These are phyloP conservation scores for Morpho helenor DNA, from an alignment of 2,888 invertebrate genomes.

Conservation along the genomic window DNA sequence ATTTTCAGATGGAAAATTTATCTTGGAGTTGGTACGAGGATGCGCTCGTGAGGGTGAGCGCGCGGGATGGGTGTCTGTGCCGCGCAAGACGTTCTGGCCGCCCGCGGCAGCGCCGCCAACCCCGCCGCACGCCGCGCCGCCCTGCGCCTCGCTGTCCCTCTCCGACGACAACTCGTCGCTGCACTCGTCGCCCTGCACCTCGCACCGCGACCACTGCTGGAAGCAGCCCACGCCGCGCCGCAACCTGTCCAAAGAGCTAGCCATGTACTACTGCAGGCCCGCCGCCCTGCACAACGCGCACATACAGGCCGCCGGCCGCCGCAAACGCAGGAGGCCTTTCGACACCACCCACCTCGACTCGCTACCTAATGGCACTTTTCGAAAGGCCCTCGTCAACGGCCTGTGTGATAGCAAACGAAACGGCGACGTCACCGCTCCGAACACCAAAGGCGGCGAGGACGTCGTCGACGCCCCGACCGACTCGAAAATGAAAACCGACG, in stretches of 20 bases:
- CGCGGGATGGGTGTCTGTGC: conserved; percentile 93
- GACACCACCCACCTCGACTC: conserved; percentile 56
- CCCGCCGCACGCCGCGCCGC: conserved; percentile 68
- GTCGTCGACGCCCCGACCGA: conserved; percentile 45
- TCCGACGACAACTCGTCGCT: conserved; percentile 95
- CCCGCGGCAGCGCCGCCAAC: conserved; percentile 85
- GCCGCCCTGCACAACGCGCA: conserved; percentile 65
- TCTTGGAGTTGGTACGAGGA: conserved; percentile 86
- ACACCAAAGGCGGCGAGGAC: conserved; percentile 39
- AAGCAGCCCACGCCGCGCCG: conserved; percentile 89
- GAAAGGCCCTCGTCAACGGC: conserved; percentile 45
- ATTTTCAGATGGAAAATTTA: conserved; percentile 91
- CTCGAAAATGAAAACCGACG: conserved; percentile 40
- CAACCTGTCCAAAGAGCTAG: conserved; percentile 82
- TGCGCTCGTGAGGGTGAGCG: conserved; percentile 83
- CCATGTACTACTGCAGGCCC: conserved; percentile 83
- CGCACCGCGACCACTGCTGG: conserved; percentile 92
- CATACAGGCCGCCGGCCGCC: conserved; percentile 62
- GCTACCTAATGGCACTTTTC: conserved; percentile 40
- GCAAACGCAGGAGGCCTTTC: conserved; percentile 84
- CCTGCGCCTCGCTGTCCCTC: conserved; percentile 87
- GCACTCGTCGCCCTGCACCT: conserved; percentile 90
- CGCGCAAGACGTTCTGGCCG: conserved; percentile 92
- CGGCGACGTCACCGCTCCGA: conserved; percentile 45
- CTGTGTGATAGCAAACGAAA: conserved; percentile 50